These are phyloP conservation scores for Cheilosia scutellata DNA, from an alignment of 2,888 invertebrate species.

Conservation along the genomic window DNA sequence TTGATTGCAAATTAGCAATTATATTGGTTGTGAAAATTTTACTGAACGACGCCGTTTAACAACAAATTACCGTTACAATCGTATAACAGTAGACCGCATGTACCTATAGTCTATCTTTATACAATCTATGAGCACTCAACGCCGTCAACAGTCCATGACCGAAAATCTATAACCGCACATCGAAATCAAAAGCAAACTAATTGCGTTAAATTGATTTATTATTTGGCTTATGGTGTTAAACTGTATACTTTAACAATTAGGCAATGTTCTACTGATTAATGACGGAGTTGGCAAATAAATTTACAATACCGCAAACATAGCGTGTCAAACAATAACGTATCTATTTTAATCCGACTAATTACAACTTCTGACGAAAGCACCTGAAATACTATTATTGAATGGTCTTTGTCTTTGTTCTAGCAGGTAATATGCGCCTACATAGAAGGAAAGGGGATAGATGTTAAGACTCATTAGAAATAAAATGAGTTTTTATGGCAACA, in stretches of 20 bases:
- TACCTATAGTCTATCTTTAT: not conserved
- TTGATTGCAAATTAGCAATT: no score
- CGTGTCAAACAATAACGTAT: not conserved
- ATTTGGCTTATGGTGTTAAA: slow-evolving; percentile 10
- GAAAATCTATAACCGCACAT: slow-evolving; percentile 20
- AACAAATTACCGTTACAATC: not conserved
- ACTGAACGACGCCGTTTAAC: not conserved
- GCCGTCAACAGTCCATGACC: not conserved
- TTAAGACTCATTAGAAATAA: no score
- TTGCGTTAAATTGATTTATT: slow-evolving; percentile 1
- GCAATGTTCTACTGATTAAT: slow-evolving; percentile 2
- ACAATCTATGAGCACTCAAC: not conserved
- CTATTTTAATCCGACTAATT: not conserved
- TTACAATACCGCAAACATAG: not conserved
- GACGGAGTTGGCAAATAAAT: not conserved
- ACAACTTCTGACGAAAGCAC: not conserved
- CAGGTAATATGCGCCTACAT: no score
- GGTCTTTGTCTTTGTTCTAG: no score
- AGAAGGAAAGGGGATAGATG: no score
- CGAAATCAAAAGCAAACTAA: not conserved
- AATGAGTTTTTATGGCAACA: no score
- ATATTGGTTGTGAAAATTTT: no score
- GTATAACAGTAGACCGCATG: not conserved
- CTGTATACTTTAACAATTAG: slow-evolving; percentile 18
- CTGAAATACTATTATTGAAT: no score